Conservation (phyloP, 2,888 invertebrate species). For the Meliscaeva auricollis region DNA sequence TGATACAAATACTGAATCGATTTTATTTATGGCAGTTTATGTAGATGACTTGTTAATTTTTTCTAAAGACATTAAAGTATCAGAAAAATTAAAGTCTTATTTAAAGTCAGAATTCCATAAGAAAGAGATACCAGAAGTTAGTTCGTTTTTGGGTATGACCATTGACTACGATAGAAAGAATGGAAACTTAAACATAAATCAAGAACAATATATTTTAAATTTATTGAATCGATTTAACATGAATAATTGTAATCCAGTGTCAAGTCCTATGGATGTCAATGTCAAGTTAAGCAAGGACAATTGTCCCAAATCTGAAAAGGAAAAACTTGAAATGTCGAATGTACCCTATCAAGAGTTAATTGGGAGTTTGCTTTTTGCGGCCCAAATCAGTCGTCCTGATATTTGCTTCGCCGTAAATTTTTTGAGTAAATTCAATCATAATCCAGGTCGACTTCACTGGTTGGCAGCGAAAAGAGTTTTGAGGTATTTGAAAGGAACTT, state of each 20-base stretch:
- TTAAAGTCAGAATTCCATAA: background rate
- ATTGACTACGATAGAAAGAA: background rate
- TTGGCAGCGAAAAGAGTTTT: background rate
- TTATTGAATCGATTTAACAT: conserved; percentile 1
- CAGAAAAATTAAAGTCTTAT: background rate
- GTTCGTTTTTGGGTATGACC: background rate
- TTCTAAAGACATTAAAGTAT: background rate
- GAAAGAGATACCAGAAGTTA: background rate
- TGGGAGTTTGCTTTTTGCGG: background rate
- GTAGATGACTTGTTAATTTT: background rate
- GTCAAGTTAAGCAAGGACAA: conserved; percentile 5
- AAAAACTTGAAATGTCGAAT: background rate
- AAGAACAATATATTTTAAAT: conserved; percentile 29
- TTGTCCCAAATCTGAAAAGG: background rate
- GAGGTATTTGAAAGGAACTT: background rate
- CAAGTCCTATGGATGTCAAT: conserved; percentile 16
- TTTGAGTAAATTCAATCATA: background rate
- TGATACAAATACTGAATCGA: background rate
- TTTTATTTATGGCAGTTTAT: conserved; percentile 1
- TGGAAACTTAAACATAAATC: background rate
- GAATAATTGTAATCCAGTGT: conserved; percentile 18
- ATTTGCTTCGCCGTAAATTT: background rate
- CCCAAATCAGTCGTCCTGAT: too few species aligned
- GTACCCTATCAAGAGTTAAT: background rate
- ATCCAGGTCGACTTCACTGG: background rate